Evolutionary conservation across 2,797 vertebrate genomes (phyloP), one percentile per base, ranked within the genome.

Genomic region (Eleutherodactylus coqui): DNA sequence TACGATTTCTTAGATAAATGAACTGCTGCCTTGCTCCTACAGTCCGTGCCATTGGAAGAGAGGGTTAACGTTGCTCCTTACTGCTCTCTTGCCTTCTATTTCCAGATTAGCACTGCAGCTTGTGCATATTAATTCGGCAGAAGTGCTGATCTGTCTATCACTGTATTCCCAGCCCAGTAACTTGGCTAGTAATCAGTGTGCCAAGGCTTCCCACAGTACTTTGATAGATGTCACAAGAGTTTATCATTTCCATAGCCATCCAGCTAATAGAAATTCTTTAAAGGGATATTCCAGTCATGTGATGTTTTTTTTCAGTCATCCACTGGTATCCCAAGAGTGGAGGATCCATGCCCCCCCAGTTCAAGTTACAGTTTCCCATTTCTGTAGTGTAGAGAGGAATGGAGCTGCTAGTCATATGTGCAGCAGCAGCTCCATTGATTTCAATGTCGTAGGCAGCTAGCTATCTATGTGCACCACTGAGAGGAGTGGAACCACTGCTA

Each of bases 131-230:
- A 83, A 83, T 86, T 83, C 51, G 58, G 80, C 75, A 83, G 75
- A 87, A 83, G 81, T 87, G 86, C 86, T 83, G 85, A 87, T 87
- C 85, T 87, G 75, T 83, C 72, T 73, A 78, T 78, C 75, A 72
- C 67, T 69, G 51, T 87, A 87, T 83, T 83, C 81, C 86, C 81
- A 84, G 64, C 75, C 53, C 60, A 11, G 75, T 73, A 82, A 64
- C 78, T 86, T 86, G 85, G 85, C 85, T 82, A 29, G 53, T 51
- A 32, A 53, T 75, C 78, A 29, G 78, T 24, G 75, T 60, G 27
- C 51, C 45, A 69, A 80, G 32, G 75, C 45, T 85, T 32, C 75
- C 67, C 64, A 58, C 32, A 13, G 45, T 80, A 38, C 53, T 43
- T 70, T 60, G 41, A 75, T 76, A 16, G 58, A 75, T 82, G 55